Percentiles rank a stretch among this genome's conserved stretches.
Evolutionary conservation across 2,888 invertebrate species (phyloP).

Genomic region (Lampropteryx suffumata): DNA sequence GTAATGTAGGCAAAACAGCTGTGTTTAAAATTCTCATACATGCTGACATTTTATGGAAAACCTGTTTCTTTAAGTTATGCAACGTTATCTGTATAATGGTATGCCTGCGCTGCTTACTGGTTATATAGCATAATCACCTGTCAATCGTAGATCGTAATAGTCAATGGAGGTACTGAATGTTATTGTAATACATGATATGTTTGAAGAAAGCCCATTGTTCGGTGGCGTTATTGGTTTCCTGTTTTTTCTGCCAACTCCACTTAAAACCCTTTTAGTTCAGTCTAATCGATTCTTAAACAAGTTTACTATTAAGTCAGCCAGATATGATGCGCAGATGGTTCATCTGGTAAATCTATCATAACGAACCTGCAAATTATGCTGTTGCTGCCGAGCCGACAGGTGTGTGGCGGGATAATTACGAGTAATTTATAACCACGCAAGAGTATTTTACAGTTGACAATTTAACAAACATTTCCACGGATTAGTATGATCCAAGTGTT

Average conservation of each 20-base stretch:
- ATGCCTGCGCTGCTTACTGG: constrained; percentile 48
- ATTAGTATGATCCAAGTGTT: not conserved
- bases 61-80: constrained; percentile 71
- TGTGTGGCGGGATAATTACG: not conserved
- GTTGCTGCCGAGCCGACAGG: constrained; percentile 32
- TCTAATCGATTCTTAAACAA: constrained; percentile 5
- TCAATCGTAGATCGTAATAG: constrained; percentile 47
- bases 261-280: not conserved
- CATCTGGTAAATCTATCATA: constrained; percentile 43
- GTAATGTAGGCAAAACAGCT: constrained; percentile 64
- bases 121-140: constrained; percentile 68
- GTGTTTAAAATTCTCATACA: constrained; percentile 57
- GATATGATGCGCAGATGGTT: constrained; percentile 43
- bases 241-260: not conserved
- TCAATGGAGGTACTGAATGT: not conserved
- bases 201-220: not conserved
- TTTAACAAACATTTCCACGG: not conserved
- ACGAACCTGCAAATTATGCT: constrained; percentile 35
- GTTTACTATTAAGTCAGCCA: constrained; percentile 32
- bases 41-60: constrained; percentile 65
- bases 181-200: not conserved
- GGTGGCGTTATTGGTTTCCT: too few relatives aligned
- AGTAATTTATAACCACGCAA: constrained; percentile 6
- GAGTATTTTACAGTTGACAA: not conserved
- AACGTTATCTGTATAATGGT: constrained; percentile 66